Evolutionary conservation across 2,113 vertebrate genomes (phyloP), one percentile per base, ranked within the genome.

Genomic region (Picathartes gymnocephalus): DNA sequence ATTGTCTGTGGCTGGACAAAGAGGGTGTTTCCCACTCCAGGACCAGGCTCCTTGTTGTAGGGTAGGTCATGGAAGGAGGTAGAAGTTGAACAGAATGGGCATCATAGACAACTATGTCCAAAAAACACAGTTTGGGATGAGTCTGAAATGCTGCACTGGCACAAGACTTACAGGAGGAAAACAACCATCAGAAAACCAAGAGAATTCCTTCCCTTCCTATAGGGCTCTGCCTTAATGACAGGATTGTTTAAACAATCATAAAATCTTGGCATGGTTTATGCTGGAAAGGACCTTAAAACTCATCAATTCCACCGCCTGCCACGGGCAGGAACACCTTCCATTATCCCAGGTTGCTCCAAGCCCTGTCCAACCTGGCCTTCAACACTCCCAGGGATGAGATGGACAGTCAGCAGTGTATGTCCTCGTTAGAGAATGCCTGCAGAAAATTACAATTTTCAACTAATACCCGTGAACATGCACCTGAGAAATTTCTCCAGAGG

Each of bases 361-460:
- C 6, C 60, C 24, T 0, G 0, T 54, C 10, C 40, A 25, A 0
- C 30, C 39, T n/a, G 28, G 28, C 24, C 44, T n/a, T 5, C 53
- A 7, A 4, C 45, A 68, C 15, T 65, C 0, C 69, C 45, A 45
- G 20, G n/a, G 14, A 35, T 31, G 53, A n/a, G 8, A n/a, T 61
- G 53, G 6, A 53, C 24, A 47, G 15, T 31, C 22, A 40, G 39
- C 23, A 66, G 10, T 2, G 2, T 3, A 6, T 4, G 7, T 40
- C 39, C 4, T 1, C 61, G 25, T 12, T 16, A 8, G 24, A 68
- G 80, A 86, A 48, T 4, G 48, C 11, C 13, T 22, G n/a, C 8
- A 58, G n/a, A 64, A 93, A 91, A 45, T 37, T 5, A 9, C 1
- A 30, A n/a, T 44, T 89, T 87, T 50, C 3, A 17, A 10, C 15